Evolutionary conservation across 2,113 vertebrate genomes (phyloP), one percentile per base, ranked within the genome.

Genomic region (Gulo gulo): DNA sequence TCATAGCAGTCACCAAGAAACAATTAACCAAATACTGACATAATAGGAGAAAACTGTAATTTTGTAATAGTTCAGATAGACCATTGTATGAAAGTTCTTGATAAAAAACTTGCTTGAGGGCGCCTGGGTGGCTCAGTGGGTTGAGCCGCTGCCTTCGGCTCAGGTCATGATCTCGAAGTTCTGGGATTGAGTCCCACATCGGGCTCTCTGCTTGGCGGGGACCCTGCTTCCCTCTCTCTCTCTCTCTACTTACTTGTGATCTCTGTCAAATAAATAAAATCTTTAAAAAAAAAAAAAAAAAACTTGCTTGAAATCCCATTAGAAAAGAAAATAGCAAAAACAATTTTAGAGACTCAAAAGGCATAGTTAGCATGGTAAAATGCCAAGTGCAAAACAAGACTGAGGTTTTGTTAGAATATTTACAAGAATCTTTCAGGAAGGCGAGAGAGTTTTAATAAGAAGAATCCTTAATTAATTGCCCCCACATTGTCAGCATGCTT

Each of bases 301-400:
- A 98, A 50, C 82, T 42, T 76, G 88, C 34, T 97, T 78, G 36
- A 98, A 98, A 98, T 97, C 98, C 93, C 95, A 97, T 96, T 98
- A 97, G 92, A 97, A 97, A 7, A 73, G 94, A 98, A 96, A 98
- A 97, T 47, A 45, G 47, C 34, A 98, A 98, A 97, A 59, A 87
- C 4, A 97, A 65, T 91, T 85, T 69, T 94, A 36, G 95, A 31
- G 42, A 94, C 82, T 98, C 95, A 86, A 95, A 94, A 50, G 55
- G 34, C 92, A 83, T 29, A 29, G 83, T 88, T 96, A 96, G 42
- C 71, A 45, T 89, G 94, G 95, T 83, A 97, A 97, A 45, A 95
- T 93, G 69, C 63, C 52, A 67, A 94, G 14, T 0, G 0, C 94
- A 96, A 96, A 88, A 80, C 0, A 26, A n/a, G 31, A 10, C 34